phyloP scores from a whole-genome alignment of 2,888 invertebrate genomes.

The Cantharis rufa region DNA sequence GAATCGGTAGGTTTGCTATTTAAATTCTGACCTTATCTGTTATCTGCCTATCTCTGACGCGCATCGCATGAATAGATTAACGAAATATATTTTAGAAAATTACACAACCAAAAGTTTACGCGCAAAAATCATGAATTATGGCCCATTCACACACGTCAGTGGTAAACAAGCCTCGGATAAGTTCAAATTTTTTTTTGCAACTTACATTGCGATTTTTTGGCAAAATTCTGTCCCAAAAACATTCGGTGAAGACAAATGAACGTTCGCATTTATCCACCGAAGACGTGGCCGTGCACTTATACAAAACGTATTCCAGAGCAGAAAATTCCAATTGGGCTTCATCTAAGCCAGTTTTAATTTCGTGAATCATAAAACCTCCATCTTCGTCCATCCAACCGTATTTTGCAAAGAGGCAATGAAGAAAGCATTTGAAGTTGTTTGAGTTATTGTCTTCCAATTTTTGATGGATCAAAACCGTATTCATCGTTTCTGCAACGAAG shows the following conservation, averaged over 20 bases:
- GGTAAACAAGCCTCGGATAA: too few species aligned
- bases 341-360: constrained; percentile 47
- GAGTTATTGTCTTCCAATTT: constrained; percentile 42
- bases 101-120: too few species aligned
- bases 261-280: constrained; percentile 50
- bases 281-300: constrained; percentile 48
- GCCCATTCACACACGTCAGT: too few species aligned
- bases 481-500: constrained; percentile 45
- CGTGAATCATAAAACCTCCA: constrained; percentile 51
- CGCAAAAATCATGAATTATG: too few species aligned
- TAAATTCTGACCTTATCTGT: too few species aligned
- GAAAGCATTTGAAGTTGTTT: constrained; percentile 50
- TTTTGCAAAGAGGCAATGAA: constrained; percentile 52
- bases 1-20: neutral
- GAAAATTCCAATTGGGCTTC: constrained; percentile 45
- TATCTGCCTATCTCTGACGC: too few species aligned
- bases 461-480: constrained; percentile 50
- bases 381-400: constrained; percentile 55
- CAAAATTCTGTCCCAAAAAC: constrained; percentile 51
- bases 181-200: neutral
- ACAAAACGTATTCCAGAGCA: constrained; percentile 48
- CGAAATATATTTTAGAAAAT: too few species aligned
- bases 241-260: constrained; percentile 50
- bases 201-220: constrained; percentile 37
- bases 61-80: too few species aligned